These are phyloP conservation scores for Rallus limicola DNA, from an alignment of 2,113 vertebrate genomes.

Conservation along the genomic window DNA sequence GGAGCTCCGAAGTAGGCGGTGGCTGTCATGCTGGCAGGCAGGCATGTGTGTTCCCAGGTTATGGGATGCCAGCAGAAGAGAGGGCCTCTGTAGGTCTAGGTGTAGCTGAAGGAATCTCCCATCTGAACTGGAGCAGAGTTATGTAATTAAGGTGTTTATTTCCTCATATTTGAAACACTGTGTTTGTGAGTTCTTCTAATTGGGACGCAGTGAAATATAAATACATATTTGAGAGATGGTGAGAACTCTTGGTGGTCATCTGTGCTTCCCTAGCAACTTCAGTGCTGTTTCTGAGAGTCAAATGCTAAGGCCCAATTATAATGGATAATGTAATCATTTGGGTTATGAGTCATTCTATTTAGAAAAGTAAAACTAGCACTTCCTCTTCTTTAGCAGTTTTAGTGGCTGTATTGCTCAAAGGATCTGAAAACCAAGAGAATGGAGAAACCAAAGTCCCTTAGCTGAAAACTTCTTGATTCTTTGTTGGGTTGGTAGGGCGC, in stretches of 20 bases:
- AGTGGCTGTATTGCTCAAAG: not conserved
- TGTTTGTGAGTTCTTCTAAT: not conserved
- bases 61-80: not conserved
- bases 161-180: not conserved
- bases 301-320: not conserved
- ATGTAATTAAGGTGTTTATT: not conserved
- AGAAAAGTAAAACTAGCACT: not conserved
- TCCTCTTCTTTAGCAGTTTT: not conserved
- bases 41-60: not conserved
- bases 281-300: not conserved
- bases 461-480: not conserved
- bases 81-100: not conserved
- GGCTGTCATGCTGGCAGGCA: not conserved
- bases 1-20: not conserved
- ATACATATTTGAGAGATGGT: not conserved
- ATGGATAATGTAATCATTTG: not conserved
- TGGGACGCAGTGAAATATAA: not conserved
- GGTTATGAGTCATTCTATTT: not conserved
- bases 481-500: not conserved
- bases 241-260: not conserved
- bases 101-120: not conserved
- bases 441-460: not conserved
- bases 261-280: not conserved
- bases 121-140: not conserved
- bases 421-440: not conserved